Conservation (phyloP, 2,888 invertebrate genomes). For the Heterodera filipjevi region DNA sequence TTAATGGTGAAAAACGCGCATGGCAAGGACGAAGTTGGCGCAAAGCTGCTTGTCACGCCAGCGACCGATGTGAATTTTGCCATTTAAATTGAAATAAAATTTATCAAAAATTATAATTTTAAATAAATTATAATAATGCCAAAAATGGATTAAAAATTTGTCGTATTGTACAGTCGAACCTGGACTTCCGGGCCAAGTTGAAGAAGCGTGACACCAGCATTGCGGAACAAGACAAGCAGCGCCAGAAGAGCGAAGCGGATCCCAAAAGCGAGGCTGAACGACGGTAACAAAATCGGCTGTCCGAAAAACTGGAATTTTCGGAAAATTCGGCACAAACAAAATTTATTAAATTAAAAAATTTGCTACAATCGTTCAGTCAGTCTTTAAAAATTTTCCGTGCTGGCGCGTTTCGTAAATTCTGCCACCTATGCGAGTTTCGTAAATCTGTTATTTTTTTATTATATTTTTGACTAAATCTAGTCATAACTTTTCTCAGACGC, state of each 20-base stretch:
- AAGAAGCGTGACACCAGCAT: conserved; percentile 69
- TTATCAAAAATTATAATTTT: neutral
- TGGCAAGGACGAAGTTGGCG: conserved; percentile 93
- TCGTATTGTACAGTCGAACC: conserved; percentile 70
- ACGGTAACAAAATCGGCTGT: no score
- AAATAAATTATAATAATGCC: conserved; percentile 19
- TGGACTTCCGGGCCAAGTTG: conserved; percentile 98
- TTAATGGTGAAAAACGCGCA: conserved; percentile 88
- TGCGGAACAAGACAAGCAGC: conserved; percentile 25
- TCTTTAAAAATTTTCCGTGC: no score
- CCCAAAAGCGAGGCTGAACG: conserved; percentile 48
- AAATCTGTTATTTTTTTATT: no score
- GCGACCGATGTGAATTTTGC: conserved; percentile 41
- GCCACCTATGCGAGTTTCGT: no score
- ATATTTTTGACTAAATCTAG: no score
- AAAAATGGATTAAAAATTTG: conserved; percentile 73
- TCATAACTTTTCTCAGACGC: no score
- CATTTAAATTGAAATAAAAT: neutral
- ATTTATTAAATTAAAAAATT: no score
- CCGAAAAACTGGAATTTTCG: no score
- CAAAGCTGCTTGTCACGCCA: conserved; percentile 85
- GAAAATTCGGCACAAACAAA: neutral
- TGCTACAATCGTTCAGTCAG: no score
- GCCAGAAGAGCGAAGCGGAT: conserved; percentile 38
- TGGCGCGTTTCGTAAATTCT: no score